Evolutionary conservation across 2,113 vertebrate genomes (phyloP).

Genomic region (Phyllostomus discolor): DNA sequence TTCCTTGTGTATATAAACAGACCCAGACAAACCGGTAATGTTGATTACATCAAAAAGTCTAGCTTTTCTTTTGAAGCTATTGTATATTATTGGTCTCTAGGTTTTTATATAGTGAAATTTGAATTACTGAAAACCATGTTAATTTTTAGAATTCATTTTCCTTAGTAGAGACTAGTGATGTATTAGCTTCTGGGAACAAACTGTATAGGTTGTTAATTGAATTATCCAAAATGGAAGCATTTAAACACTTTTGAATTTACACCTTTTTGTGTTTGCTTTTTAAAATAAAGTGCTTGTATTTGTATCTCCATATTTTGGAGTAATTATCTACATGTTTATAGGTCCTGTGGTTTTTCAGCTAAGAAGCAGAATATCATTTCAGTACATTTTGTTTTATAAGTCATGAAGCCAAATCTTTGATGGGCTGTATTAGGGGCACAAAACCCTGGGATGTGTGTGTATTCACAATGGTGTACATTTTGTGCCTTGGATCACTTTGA

Average conservation of each 20-base stretch:
- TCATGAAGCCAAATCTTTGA: constrained; percentile 55
- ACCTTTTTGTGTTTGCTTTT: constrained; percentile 77
- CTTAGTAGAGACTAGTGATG: constrained; percentile 74
- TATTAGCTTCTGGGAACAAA: constrained; percentile 70
- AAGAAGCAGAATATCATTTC: constrained; percentile 73
- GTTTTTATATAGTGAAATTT: constrained; percentile 72
- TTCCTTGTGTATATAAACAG: constrained; percentile 70
- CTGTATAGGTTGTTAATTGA: constrained; percentile 73
- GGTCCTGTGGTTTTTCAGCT: constrained; percentile 80
- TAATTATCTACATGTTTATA: constrained; percentile 78
- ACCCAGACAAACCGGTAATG: constrained; percentile 59
- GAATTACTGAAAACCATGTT: constrained; percentile 71
- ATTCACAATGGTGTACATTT: constrained; percentile 47
- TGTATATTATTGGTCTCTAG: constrained; percentile 69
- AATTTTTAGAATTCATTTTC: constrained; percentile 69
- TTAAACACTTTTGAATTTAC: constrained; percentile 74
- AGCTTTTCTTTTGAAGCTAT: constrained; percentile 76
- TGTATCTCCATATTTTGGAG: constrained; percentile 79
- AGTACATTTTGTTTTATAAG: constrained; percentile 59
- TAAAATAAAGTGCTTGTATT: constrained; percentile 79
- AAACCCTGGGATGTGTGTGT: background rate
- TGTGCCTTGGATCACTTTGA: constrained; percentile 62
- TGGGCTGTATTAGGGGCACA: constrained; percentile 50
- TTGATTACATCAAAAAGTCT: constrained; percentile 63
- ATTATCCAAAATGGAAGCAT: constrained; percentile 70